A percentile compares a stretch with the other conserved stretches of the same genome.
Evolutionary conservation across 1,140 invertebrate species (phyloP).

Genomic region (Nasonia vitripennis): DNA sequence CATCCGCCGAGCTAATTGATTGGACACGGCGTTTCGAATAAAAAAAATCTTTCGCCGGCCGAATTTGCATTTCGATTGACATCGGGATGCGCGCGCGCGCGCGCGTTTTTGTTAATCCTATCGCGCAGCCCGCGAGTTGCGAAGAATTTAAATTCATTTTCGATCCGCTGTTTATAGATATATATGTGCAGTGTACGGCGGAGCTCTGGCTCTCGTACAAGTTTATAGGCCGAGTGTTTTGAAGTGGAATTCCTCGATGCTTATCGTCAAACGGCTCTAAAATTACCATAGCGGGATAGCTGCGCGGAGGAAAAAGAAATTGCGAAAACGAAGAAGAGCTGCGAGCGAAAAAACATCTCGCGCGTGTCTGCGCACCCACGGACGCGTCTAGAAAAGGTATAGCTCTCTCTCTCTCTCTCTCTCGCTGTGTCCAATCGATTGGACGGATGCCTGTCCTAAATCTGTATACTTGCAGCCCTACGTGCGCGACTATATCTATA

Average conservation of each 20-base stretch:
- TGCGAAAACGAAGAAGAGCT: not conserved
- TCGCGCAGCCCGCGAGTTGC: not conserved
- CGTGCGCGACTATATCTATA: slow-evolving; percentile 60
- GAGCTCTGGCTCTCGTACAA: no score
- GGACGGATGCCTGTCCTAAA: slow-evolving; percentile 68
- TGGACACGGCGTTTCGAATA: no score
- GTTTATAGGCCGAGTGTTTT: not conserved
- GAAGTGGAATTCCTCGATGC: no score
- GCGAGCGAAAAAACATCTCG: not conserved
- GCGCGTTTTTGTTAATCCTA: not conserved
- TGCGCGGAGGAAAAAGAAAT: not conserved
- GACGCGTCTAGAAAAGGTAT: slow-evolving; percentile 54
- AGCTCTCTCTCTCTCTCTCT: slow-evolving; percentile 52
- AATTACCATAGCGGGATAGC: not conserved
- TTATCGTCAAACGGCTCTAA: not conserved
- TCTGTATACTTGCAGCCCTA: slow-evolving; percentile 64
- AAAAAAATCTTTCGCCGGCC: no score
- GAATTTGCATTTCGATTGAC: not conserved
- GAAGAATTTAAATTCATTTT: not conserved
- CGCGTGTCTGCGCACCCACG: not conserved
- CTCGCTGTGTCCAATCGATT: slow-evolving; percentile 68
- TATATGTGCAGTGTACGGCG: no score
- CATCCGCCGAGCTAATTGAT: not conserved
- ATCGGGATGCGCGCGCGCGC: not conserved
- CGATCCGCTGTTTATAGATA: not conserved